Conservation (phyloP, 2,113 vertebrate genomes). For the Bos indicus region DNA sequence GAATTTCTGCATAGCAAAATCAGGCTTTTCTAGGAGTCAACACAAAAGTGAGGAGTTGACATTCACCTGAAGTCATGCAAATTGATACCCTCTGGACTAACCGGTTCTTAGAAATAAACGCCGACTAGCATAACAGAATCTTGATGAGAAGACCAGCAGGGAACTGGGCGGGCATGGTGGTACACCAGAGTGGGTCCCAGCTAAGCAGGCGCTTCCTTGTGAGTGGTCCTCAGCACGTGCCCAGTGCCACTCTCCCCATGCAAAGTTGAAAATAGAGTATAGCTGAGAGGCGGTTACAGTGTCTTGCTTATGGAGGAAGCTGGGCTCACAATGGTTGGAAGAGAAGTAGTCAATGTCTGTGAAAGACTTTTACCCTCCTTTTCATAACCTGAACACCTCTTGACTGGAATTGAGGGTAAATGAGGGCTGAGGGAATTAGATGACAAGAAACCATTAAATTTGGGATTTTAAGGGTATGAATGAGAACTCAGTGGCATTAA, state of each 20-base stretch:
- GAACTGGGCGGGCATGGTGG: background rate
- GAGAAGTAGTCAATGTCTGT: background rate
- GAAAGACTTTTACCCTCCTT: background rate
- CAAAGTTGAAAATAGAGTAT: background rate
- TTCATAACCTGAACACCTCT: background rate
- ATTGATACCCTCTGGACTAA: background rate
- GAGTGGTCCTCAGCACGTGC: background rate
- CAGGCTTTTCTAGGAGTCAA: background rate
- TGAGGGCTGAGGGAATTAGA: background rate
- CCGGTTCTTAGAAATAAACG: background rate
- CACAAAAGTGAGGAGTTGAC: background rate
- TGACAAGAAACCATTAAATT: background rate
- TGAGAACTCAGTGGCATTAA: background rate
- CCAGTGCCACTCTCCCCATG: background rate
- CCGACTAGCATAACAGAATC: background rate
- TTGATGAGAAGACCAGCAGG: background rate
- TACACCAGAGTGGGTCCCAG: background rate
- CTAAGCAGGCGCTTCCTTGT: background rate
- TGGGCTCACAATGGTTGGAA: background rate
- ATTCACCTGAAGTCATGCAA: background rate
- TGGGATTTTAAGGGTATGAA: background rate
- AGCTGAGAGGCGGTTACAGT: background rate
- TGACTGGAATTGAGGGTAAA: background rate
- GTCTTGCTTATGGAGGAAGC: background rate
- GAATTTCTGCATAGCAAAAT: conserved; percentile 31